phyloP scores from a whole-genome alignment of 1,140 invertebrate genomes.

The Heliothis virescens region DNA sequence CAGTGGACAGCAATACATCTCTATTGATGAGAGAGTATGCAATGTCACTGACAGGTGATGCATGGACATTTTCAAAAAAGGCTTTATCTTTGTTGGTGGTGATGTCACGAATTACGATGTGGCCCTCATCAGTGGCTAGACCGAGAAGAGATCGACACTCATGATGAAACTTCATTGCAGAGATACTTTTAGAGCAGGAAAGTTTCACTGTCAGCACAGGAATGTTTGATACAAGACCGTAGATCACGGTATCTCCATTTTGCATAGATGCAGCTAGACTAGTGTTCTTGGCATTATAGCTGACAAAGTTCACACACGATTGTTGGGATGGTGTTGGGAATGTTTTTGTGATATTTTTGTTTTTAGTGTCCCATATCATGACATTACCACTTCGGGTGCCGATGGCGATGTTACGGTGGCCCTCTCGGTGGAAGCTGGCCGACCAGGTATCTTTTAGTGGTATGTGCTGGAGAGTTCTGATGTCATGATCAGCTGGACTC shows the following conservation, averaged over 20 bases:
- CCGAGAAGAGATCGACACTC: slow-evolving; percentile 79
- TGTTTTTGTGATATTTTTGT: slow-evolving; percentile 79
- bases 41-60: slow-evolving; percentile 82
- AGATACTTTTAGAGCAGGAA: slow-evolving; percentile 77
- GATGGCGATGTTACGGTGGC: slow-evolving; percentile 79
- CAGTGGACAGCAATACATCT: slow-evolving; percentile 81
- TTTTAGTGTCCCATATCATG: slow-evolving; percentile 84
- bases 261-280: slow-evolving; percentile 79
- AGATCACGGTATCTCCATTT: slow-evolving; percentile 83
- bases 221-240: slow-evolving; percentile 80
- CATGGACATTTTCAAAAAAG: slow-evolving; percentile 82
- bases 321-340: slow-evolving; percentile 74
- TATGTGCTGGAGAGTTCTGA: slow-evolving; percentile 80
- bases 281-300: slow-evolving; percentile 84
- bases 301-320: slow-evolving; percentile 77
- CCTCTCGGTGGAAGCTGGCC: slow-evolving; percentile 81
- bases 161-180: slow-evolving; percentile 83
- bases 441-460: slow-evolving; percentile 80
- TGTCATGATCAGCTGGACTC: slow-evolving; percentile 77
- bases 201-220: slow-evolving; percentile 79
- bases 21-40: slow-evolving; percentile 81
- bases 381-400: slow-evolving; percentile 81
- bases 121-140: slow-evolving; percentile 83
- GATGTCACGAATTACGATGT: slow-evolving; percentile 80
- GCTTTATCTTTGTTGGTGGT: slow-evolving; percentile 83